Evolutionary conservation across 1,140 invertebrate species (phyloP).

Genomic region (Heterodera carotae): DNA sequence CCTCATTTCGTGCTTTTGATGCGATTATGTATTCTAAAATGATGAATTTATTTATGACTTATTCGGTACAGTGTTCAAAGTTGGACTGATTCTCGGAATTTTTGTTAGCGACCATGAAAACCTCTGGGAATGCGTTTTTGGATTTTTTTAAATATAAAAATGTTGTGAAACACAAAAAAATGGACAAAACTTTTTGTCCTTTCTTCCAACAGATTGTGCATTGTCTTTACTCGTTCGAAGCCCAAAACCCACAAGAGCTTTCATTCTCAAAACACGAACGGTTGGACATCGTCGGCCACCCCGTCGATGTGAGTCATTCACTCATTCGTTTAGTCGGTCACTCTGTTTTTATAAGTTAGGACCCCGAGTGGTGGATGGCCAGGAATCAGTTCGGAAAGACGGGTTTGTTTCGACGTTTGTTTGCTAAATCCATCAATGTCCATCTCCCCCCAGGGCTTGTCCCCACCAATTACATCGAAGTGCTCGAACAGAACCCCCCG

Average conservation of each 20-base stretch:
- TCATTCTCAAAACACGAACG: conserved; percentile 83
- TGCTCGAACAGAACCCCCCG: conserved; percentile 12
- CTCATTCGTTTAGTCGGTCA: conserved; percentile 75
- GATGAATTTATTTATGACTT: no score
- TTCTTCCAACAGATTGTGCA: conserved; percentile 81
- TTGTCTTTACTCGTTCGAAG: conserved; percentile 87
- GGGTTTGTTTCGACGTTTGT: conserved; percentile 83
- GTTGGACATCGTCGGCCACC: conserved; percentile 36
- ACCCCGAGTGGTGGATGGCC: conserved; percentile 97
- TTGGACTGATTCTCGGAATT: no score
- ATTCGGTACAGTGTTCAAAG: no score
- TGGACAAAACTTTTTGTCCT: no score
- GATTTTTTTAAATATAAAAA: no score
- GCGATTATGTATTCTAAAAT: no score
- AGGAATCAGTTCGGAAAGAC: conserved; percentile 83
- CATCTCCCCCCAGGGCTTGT: conserved; percentile 1
- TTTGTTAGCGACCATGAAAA: no score
- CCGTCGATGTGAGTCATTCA: conserved; percentile 72
- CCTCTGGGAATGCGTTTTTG: no score
- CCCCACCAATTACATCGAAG: conserved; percentile 30
- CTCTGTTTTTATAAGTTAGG: conserved; percentile 80
- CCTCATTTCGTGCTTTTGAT: no score
- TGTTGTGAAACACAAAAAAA: no score
- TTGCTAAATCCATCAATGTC: neutral
- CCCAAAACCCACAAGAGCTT: conserved; percentile 92